Base-by-base conservation (phyloP, 2,888 invertebrate species). In the Alsophila aescularia region DNA sequence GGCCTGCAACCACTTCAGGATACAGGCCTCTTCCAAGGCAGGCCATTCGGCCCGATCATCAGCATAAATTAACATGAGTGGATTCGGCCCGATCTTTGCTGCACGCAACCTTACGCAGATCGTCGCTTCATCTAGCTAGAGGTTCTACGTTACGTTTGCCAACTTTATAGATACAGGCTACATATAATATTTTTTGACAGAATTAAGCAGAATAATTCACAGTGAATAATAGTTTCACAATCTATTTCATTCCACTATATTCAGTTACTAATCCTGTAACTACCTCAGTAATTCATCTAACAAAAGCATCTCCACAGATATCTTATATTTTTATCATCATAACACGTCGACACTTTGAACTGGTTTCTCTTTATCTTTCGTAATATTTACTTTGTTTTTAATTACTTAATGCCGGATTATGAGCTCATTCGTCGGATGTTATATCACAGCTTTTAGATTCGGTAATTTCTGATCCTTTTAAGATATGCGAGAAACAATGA, bases 391-490 rank as follows among this genome's bases (percentile, higher is more conserved):
- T 24, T 45, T 35, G 18, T 53, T 53, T 61, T 52, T 62, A 58
- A 65, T 65, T 60, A 58, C 62, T 63, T 60, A 59, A 58, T 62
- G 58, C 18, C 32, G 39, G 55, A 45, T 55, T 55, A 55, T 40
- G 49, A 29, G 18, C 27, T 15, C 48, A 50, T 57, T 56, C 48
- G 48, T 58, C 58, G 52, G 55, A 57, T 51, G 59, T 68, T 72
- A 69, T 60, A 58, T 65, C 53, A 64, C 48, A 51, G 58, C 51
- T 52, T 55, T 55, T 45, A 45, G 43, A 47, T 62, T 69, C 44
- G 32, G 56, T 69, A 64, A 65, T 72, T 64, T 60, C 24, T 60
- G 69, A 74, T 73, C 70, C 67, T 75, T 73, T 72, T 72, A 69
- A 73, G 73, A 75, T 75, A 68, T 37, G 41, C 42, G 34, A 34